Conservation (phyloP, 2,888 invertebrate species). For the Brenthis hecate region DNA sequence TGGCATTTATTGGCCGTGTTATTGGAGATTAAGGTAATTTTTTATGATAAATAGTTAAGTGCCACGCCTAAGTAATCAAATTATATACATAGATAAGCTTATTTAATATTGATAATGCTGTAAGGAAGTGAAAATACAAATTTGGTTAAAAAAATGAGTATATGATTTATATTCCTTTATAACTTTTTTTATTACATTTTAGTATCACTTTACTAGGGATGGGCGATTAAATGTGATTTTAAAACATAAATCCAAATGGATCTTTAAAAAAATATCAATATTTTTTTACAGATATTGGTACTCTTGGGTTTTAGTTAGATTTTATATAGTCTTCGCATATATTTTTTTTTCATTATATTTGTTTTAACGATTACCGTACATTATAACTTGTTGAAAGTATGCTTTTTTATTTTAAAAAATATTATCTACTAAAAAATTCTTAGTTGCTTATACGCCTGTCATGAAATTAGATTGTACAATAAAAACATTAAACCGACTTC, state of each 20-base stretch:
- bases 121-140: constrained; percentile 71
- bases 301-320: too few species aligned
- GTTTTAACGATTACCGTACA: too few species aligned
- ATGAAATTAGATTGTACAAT: too few species aligned
- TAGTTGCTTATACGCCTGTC: too few species aligned
- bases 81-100: constrained; percentile 68
- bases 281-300: neutral
- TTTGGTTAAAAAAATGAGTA: constrained; percentile 53
- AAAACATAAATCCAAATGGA: neutral
- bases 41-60: constrained; percentile 75
- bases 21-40: constrained; percentile 66
- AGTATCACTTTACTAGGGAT: constrained; percentile 42
- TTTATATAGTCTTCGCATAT: too few species aligned
- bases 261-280: neutral
- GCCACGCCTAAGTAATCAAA: constrained; percentile 75
- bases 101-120: constrained; percentile 75
- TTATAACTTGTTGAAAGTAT: too few species aligned
- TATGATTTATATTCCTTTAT: constrained; percentile 35
- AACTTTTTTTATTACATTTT: too few species aligned
- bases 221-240: constrained; percentile 4
- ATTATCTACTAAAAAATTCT: too few species aligned
- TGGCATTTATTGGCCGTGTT: constrained; percentile 78
- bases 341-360: too few species aligned
- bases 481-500: too few species aligned
- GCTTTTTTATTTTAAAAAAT: too few species aligned